A percentile compares a stretch with the other conserved stretches of the same genome.
Conservation (phyloP, 1,140 invertebrate genomes). For the Tyrophagus putrescentiae region DNA sequence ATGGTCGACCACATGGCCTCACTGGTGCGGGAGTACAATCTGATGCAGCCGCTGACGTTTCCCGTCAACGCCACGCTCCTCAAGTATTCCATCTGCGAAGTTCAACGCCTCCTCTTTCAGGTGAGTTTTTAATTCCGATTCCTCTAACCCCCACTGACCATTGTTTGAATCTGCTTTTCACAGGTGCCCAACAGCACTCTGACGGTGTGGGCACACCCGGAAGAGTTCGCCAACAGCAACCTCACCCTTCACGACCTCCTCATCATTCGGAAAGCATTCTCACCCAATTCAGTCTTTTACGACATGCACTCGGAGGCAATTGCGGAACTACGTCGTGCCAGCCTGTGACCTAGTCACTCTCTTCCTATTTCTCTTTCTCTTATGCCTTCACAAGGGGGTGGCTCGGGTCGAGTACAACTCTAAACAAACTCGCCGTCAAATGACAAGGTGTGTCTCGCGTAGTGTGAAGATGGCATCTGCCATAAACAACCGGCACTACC, state of each 20-base stretch:
- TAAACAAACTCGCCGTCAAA: too few relatives aligned
- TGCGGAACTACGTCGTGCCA: slow-evolving; percentile 11
- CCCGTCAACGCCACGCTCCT: slow-evolving; percentile 58
- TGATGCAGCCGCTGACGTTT: slow-evolving; percentile 57
- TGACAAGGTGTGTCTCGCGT: too few relatives aligned
- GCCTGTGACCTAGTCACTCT: neutral
- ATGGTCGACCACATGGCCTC: slow-evolving; percentile 58
- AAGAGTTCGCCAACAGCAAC: slow-evolving; percentile 24
- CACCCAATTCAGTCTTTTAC: slow-evolving; percentile 26
- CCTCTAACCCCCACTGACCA: neutral
- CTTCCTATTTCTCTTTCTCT: neutral
- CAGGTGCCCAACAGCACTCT: slow-evolving; percentile 29
- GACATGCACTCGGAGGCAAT: slow-evolving; percentile 23
- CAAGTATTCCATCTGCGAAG: slow-evolving; percentile 41
- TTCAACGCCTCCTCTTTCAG: slow-evolving; percentile 29
- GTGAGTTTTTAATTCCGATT: slow-evolving; percentile 12
- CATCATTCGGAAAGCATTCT: slow-evolving; percentile 26
- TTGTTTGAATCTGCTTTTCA: neutral
- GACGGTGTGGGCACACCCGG: slow-evolving; percentile 23
- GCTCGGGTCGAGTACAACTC: too few relatives aligned
- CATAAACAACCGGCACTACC: too few relatives aligned
- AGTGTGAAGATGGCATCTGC: too few relatives aligned
- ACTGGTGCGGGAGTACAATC: slow-evolving; percentile 39
- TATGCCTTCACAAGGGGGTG: too few relatives aligned
- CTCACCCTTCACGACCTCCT: slow-evolving; percentile 25